phyloP scores from a whole-genome alignment of 2,797 vertebrate genomes.

The Momotus momota region DNA sequence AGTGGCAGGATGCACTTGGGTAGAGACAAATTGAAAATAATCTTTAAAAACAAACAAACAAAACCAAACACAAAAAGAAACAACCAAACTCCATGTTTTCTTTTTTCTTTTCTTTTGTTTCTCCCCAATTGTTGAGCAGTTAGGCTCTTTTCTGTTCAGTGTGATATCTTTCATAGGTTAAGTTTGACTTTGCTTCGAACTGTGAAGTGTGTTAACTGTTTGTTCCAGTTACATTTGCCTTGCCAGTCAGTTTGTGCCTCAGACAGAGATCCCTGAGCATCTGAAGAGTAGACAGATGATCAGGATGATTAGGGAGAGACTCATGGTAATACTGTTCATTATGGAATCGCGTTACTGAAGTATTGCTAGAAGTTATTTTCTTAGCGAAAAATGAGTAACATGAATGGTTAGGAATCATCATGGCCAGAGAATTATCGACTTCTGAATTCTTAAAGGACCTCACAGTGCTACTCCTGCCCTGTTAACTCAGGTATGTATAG shows the following conservation, averaged over 20 bases:
- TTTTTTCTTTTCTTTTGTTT: no score
- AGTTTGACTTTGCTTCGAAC: background rate
- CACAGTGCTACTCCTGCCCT: background rate
- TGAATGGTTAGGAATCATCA: background rate
- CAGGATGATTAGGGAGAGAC: background rate
- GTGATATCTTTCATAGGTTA: background rate
- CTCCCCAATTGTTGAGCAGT: background rate
- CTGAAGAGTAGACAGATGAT: background rate
- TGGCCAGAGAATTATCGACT: background rate
- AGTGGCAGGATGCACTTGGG: background rate
- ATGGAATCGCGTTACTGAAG: background rate
- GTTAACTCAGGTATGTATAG: background rate
- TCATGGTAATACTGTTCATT: background rate
- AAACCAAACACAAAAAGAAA: no score
- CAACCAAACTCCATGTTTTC: background rate
- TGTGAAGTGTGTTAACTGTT: background rate
- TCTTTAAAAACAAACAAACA: background rate
- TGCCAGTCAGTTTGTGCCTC: background rate
- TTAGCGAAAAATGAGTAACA: accelerated
- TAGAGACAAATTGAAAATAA: background rate
- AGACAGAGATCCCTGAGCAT: background rate
- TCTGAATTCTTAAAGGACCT: background rate
- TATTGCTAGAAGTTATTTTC: background rate
- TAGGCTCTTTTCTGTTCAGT: background rate
- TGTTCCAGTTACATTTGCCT: background rate